Evolutionary conservation across 2,797 vertebrate species (phyloP).

Genomic region (Bradypus variegatus): DNA sequence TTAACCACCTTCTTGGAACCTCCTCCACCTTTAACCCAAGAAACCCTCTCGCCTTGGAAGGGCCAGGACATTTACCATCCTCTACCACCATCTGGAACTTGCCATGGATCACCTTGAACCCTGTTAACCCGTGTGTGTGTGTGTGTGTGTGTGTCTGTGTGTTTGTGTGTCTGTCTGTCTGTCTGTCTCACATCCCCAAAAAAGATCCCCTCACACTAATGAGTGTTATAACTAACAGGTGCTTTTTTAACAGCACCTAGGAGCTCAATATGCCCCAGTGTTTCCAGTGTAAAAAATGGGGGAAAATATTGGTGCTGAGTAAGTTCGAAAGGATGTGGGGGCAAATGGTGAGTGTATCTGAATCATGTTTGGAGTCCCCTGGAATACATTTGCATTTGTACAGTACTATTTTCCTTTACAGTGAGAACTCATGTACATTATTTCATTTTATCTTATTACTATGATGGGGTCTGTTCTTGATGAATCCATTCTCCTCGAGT

Average conservation of each 20-base stretch:
- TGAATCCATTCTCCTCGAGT: neutral
- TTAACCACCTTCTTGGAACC: neutral
- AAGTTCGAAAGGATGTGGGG: neutral
- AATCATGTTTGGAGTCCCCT: neutral
- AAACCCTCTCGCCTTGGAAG: neutral
- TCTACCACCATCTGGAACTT: neutral
- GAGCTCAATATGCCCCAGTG: neutral
- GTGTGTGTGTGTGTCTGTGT: too few species aligned
- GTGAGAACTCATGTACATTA: neutral
- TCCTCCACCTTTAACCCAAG: neutral
- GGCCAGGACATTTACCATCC: neutral
- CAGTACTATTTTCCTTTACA: neutral
- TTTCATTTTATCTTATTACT: slow-evolving; percentile 38
- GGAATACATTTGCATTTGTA: neutral
- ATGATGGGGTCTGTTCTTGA: slow-evolving; percentile 31
- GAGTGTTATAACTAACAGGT: neutral
- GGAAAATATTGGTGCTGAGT: neutral
- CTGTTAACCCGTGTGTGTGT: neutral
- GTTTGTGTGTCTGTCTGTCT: too few species aligned
- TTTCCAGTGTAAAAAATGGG: neutral
- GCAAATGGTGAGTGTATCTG: neutral
- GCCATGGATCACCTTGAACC: neutral
- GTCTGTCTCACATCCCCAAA: neutral
- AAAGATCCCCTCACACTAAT: neutral
- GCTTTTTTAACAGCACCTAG: neutral